Percentiles rank a stretch among this genome's conserved stretches.
phyloP scores from a whole-genome alignment of 2,113 vertebrate species.

The Camelus dromedarius region DNA sequence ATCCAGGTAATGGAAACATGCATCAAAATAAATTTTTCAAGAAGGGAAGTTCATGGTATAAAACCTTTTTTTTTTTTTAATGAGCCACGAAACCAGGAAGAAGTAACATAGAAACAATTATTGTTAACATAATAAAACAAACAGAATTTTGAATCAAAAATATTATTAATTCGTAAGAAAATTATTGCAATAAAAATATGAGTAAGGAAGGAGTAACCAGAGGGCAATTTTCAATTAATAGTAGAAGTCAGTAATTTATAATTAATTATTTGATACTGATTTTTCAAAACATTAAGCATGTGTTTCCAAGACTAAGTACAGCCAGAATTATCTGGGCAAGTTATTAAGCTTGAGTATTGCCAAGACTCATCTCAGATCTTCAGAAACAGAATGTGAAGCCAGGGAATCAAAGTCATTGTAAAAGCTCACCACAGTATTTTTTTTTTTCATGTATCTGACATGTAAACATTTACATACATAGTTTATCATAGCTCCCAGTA shows the following conservation, averaged over 20 bases:
- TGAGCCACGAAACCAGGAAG: background rate
- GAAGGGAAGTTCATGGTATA: background rate
- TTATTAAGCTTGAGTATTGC: background rate
- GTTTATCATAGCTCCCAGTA: background rate
- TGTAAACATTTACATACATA: background rate
- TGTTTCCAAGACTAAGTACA: background rate
- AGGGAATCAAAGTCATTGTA: background rate
- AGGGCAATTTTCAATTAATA: background rate
- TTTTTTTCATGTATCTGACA: background rate
- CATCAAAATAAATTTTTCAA: background rate
- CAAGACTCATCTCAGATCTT: background rate
- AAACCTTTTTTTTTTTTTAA: background rate
- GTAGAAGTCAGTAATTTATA: background rate
- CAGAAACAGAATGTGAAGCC: background rate
- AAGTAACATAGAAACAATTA: background rate
- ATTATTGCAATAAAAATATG: background rate
- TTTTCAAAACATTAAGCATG: slow-evolving; percentile 23
- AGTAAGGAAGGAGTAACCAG: background rate
- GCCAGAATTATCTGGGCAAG: background rate
- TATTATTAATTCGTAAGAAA: background rate
- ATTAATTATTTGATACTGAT: background rate
- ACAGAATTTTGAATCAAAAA: background rate
- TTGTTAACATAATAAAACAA: background rate
- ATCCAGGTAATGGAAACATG: background rate
- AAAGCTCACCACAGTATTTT: background rate